Evolutionary conservation across 2,888 invertebrate species (phyloP), one percentile per base, ranked within the genome.

Genomic region (Tethea ocularis): DNA sequence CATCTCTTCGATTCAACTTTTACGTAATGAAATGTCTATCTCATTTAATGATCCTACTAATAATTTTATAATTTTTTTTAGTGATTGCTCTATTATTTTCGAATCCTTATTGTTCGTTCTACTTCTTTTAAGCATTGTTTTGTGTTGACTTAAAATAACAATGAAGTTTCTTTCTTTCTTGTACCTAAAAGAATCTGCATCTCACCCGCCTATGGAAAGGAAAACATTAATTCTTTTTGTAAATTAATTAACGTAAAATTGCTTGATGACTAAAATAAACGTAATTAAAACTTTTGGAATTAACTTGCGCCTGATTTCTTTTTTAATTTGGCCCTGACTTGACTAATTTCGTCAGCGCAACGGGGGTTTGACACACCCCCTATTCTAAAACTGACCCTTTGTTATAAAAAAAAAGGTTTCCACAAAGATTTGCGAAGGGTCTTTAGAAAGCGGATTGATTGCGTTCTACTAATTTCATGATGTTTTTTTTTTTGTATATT

Each of bases 261-360:
- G 82, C 83, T 80, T 84, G 88, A 91, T 87, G 84, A 84, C 83
- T 87, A 90, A 92, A 83, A 92, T 91, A 89, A 91, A 92, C 85
- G 90, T 87, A 92, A 93, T 93, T 92, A 92, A 93, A 93, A 93
- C 91, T 93, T 93, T 86, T 69, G 63, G 80, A 87, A 90, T 90
- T 87, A 89, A 88, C 87, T 86, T 87, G 78, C 82, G 83, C 84
- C 88, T 83, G 88, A 92, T 92, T 91, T 91, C 90, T 92, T 93
- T 93, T 92, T 91, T 91, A 91, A 92, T 92, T 93, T 89, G 78
- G 81, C 72, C 74, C 84, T 82, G 87, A 83, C 88, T 87, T 75
- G 81, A 80, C 88, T 90, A 91, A 91, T 91, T 90, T 82, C 80
- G 83, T 78, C 82, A 79, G 78, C 88, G 77, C 90, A 72, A 78